Evolutionary conservation across 2,113 vertebrate species (phyloP), one percentile per base, ranked within the genome.

Genomic region (Pygathrix nemaeus): DNA sequence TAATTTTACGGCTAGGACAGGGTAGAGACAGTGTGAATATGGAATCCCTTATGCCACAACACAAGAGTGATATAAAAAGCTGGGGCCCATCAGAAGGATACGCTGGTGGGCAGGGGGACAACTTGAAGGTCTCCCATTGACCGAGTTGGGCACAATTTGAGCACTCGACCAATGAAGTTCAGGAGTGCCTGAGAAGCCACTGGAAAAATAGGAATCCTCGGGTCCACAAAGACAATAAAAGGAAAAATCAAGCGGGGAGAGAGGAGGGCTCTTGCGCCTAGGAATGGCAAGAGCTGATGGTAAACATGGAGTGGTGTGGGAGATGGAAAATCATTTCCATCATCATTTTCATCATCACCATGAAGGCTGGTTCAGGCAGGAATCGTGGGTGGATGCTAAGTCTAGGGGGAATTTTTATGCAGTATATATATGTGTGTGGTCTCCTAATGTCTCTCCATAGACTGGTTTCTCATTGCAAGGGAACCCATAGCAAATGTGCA

Each of bases 11-110:
- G 38, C 21, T 9, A 13, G 18, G 48, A 55, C 6, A 1, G 25
- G 1, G 0, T 23, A 2, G 14, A 25, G 9, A 17, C 6, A 52
- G 50, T 12, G 7, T n/a, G 23, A 40, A 7, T 23, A 2, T 48
- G 20, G 21, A 75, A 32, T 40, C 2, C 5, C n/a, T 38, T 84
- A 43, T 6, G 50, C 35, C 52, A 43, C 57, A 57, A 81, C 48
- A 25, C 17, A 55, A 79, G 40, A 82, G 11, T 8, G 14, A 75
- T 52, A 30, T 50, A 70, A 38, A 45, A 72, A 57, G 45, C 32
- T 38, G 3, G 9, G 38, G 9, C 5, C 6, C 17, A 23, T 21
- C 4, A 0, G 21, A 70, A 88, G 30, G 76, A 61, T 25, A 59
- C 2, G 10, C 25, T 61, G 11, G 59, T 61, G 59, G 59, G 25